Evolutionary conservation across 2,888 invertebrate genomes (phyloP).

Genomic region (Latrodectus elegans): DNA sequence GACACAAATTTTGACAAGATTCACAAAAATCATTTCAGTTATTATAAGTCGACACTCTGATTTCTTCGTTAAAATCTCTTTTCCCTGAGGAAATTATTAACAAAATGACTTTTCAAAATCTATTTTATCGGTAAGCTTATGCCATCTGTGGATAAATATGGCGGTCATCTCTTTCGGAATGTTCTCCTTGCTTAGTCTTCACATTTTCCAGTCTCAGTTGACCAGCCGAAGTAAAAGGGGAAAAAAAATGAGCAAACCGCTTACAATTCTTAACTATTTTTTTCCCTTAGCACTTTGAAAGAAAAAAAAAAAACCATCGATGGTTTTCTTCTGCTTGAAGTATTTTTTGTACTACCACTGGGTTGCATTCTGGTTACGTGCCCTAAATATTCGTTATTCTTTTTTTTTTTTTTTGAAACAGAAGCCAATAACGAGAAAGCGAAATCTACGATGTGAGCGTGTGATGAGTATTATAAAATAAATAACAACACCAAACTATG

Average conservation of each 20-base stretch:
- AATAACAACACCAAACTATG: too few relatives aligned
- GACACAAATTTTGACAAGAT: too few relatives aligned
- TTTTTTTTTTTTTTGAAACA: neutral
- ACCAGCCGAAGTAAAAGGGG: neutral
- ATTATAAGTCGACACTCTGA: too few relatives aligned
- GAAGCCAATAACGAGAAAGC: conserved; percentile 4
- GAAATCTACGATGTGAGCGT: too few relatives aligned
- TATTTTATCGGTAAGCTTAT: too few relatives aligned
- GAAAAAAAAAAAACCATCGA: conserved; percentile 15
- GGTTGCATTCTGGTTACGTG: conserved; percentile 22
- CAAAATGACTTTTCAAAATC: too few relatives aligned
- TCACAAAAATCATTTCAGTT: too few relatives aligned
- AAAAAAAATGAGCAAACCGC: conserved; percentile 21
- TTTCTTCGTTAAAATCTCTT: too few relatives aligned
- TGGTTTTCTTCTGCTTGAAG: conserved; percentile 10
- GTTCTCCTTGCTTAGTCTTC: conserved; percentile 21
- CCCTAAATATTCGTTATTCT: conserved; percentile 12
- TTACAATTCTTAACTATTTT: conserved; percentile 40
- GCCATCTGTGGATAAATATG: too few relatives aligned
- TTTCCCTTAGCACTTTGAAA: conserved; percentile 27
- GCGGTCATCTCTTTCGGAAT: too few relatives aligned
- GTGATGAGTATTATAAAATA: too few relatives aligned
- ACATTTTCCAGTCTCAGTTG: conserved; percentile 21
- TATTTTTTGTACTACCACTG: conserved; percentile 7
- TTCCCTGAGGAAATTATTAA: too few relatives aligned